Evolutionary conservation across 2,888 invertebrate genomes (phyloP), one percentile per base, ranked within the genome.

Genomic region (Chaitophorus viminalis): DNA sequence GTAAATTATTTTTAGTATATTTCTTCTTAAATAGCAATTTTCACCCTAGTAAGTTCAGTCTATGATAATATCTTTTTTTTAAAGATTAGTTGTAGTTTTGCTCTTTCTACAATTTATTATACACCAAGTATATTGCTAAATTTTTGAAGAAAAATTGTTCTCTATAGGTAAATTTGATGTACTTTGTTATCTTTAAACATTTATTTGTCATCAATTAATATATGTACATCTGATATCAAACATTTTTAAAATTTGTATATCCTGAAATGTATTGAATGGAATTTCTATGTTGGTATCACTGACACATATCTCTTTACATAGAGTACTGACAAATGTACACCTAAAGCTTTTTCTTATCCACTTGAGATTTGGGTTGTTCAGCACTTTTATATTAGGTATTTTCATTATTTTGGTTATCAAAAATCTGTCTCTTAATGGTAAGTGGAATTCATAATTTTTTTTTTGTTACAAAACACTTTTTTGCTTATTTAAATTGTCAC

Each of bases 241-340:
- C 6, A 60, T 60, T 60, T 60, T 60, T 25, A 60, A 60, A 60
- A 21, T 11, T 46, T 46, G 14, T 21, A 60, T 21, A 8, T 3
- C 8, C 21, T 60, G 60, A 6, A 60, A 6, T 60, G 3, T 60
- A 21, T 60, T 18, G 21, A 18, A n/a, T 11, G 36, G 68, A 65
- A 25, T 54, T 70, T 77, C 33, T 70, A n/a, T 84, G 77, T 77
- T 85, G 85, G 85, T 85, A 85, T 77, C 85, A 85, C 77, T 85
- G 77, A 70, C 11, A 21, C 70, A 77, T 85, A 77, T 85, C 77
- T 85, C 68, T 31, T 8, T 39, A 52, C 33, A 70, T 31, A n/a
- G 52, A 52, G 46, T 83, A 68, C 39, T 76, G 65, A 76, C 84
- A 85, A 85, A 68, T 85, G 25, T 84, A 39, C 75, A 65, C 60